These are phyloP conservation scores for Ailurus styani DNA, from an alignment of 2,113 vertebrate genomes.

Conservation along the genomic window DNA sequence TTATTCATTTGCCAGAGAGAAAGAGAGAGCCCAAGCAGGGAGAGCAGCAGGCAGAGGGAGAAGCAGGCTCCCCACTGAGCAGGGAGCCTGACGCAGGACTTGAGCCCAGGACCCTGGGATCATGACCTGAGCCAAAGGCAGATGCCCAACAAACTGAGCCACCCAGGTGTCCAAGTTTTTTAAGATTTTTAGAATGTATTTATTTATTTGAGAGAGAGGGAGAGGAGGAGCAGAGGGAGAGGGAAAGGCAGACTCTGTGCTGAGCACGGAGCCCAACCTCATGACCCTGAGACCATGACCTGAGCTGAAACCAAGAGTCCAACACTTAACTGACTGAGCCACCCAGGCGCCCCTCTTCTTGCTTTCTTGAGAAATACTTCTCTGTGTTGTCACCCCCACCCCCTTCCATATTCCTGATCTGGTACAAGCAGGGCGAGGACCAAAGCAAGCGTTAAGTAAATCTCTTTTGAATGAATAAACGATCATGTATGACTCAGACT, in stretches of 20 bases:
- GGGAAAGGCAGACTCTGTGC: background rate
- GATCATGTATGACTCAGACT: background rate
- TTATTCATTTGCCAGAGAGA: background rate
- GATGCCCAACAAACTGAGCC: too few species aligned
- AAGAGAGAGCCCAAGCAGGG: background rate
- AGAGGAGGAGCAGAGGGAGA: background rate
- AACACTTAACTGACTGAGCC: background rate
- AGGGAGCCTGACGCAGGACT: background rate
- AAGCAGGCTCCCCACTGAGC: background rate
- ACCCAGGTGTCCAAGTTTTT: background rate
- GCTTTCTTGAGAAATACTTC: background rate
- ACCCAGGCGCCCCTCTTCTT: background rate
- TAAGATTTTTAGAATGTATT: background rate
- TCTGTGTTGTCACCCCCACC: too few species aligned
- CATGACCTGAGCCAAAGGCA: too few species aligned
- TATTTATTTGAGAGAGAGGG: background rate
- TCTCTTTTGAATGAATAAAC: background rate
- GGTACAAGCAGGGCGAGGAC: background rate
- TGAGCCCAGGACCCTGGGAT: too few species aligned
- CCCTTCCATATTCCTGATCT: background rate
- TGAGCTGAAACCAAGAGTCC: background rate
- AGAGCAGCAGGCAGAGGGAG: background rate
- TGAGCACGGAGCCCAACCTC: background rate
- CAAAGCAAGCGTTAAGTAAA: background rate
- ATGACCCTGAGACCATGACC: background rate